Evolutionary conservation across 2,888 invertebrate genomes (phyloP).

Genomic region (Pyralis farinalis): DNA sequence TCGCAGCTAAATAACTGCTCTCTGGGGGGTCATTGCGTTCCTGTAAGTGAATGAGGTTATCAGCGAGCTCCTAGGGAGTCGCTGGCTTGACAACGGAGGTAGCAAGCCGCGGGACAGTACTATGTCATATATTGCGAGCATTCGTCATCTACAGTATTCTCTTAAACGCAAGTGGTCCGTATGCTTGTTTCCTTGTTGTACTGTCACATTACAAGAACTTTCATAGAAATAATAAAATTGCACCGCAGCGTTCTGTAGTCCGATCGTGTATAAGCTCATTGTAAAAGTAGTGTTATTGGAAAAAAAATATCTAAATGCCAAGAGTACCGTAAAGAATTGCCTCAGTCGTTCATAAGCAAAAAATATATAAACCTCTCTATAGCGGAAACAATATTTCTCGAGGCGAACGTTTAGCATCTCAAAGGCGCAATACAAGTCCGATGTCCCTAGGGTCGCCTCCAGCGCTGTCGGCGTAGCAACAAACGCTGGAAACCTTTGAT

Average conservation of each 20-base stretch:
- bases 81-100: no score
- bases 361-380: constrained; percentile 45
- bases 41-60: no score
- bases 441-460: constrained; percentile 19
- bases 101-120: no score
- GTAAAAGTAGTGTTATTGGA: neutral
- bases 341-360: constrained; percentile 46
- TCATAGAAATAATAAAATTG: neutral
- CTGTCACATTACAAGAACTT: neutral
- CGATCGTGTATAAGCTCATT: no score
- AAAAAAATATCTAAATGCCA: constrained; percentile 25
- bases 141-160: no score
- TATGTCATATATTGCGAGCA: no score
- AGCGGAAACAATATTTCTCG: constrained; percentile 47
- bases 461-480: constrained; percentile 13
- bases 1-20: no score
- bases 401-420: constrained; percentile 52
- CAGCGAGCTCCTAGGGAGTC: no score
- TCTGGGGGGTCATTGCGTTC: no score
- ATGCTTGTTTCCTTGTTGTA: no score
- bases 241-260: neutral
- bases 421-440: constrained; percentile 31
- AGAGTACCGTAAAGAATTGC: constrained; percentile 35
- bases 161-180: no score
- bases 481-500: constrained; percentile 19